Evolutionary conservation across 2,888 invertebrate species (phyloP).

Genomic region (Mellilla xanthometata): DNA sequence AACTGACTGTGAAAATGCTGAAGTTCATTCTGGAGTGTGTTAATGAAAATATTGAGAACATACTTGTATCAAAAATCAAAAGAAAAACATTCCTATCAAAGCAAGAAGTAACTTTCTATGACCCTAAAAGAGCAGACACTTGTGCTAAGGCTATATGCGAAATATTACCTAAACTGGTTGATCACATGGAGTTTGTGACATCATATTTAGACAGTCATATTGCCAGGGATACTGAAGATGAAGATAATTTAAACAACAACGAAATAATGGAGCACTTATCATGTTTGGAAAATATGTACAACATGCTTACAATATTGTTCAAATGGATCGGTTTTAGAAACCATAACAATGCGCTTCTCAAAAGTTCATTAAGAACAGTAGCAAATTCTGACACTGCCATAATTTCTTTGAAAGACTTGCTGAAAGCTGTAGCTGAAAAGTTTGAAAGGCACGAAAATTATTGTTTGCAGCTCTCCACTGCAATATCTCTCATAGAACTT

Average conservation of each 20-base stretch:
- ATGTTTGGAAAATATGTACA: conserved; percentile 80
- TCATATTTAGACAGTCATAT: conserved; percentile 49
- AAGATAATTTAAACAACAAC: conserved; percentile 44
- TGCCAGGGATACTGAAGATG: conserved; percentile 41
- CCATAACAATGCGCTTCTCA: conserved; percentile 58
- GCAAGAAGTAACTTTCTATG: conserved; percentile 50
- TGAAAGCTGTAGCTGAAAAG: conserved; percentile 58
- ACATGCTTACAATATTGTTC: conserved; percentile 81
- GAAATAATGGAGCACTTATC: conserved; percentile 56
- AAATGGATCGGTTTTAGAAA: conserved; percentile 85
- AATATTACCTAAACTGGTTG: conserved; percentile 57
- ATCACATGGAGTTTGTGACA: conserved; percentile 54
- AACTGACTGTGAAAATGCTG: conserved; percentile 56
- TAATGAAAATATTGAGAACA: conserved; percentile 52
- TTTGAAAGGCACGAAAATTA: conserved; percentile 73
- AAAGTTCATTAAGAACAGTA: conserved; percentile 63
- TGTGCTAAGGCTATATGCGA: conserved; percentile 54
- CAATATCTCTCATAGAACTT: conserved; percentile 77
- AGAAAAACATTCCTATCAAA: conserved; percentile 62
- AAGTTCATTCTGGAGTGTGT: conserved; percentile 57
- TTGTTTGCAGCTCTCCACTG: conserved; percentile 80
- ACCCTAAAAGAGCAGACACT: conserved; percentile 56
- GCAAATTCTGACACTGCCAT: conserved; percentile 46
- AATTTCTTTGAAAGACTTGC: conserved; percentile 56
- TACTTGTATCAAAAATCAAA: conserved; percentile 65